Evolutionary conservation across 1,140 invertebrate genomes (phyloP).

Genomic region (Lucilia sericata): DNA sequence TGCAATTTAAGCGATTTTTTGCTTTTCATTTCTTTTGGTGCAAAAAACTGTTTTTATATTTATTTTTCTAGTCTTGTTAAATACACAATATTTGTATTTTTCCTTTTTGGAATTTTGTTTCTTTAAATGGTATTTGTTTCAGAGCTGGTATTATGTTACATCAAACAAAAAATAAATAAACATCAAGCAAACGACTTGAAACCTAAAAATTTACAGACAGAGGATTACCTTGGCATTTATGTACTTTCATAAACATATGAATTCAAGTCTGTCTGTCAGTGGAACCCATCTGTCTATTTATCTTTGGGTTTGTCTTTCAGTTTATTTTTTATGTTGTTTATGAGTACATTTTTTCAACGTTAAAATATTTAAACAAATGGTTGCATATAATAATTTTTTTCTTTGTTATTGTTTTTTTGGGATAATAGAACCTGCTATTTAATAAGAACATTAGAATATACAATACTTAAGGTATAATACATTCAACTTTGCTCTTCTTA

Average conservation of each 20-base stretch:
- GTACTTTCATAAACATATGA: background rate
- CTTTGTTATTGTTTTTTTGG: background rate
- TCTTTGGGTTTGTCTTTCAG: background rate
- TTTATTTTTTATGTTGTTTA: too few species aligned
- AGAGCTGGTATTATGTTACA: constrained; percentile 18
- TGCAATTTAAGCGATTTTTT: background rate
- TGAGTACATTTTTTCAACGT: background rate
- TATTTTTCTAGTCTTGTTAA: background rate
- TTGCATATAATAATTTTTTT: background rate
- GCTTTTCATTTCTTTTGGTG: background rate
- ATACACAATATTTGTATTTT: constrained; percentile 8
- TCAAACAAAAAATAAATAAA: background rate
- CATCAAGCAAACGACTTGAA: background rate
- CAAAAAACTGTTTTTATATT: background rate
- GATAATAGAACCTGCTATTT: background rate
- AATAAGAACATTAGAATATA: constrained; percentile 19
- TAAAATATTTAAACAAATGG: background rate
- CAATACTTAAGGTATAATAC: constrained; percentile 16
- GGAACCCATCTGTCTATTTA: background rate
- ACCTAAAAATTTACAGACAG: constrained; percentile 19
- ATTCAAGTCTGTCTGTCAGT: background rate
- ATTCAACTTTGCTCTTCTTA: background rate
- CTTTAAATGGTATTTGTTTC: constrained; percentile 27
- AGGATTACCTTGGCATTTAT: constrained; percentile 28
- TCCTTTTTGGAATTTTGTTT: background rate